A percentile compares a stretch with the other conserved stretches of the same genome.
phyloP scores from a whole-genome alignment of 2,113 vertebrate genomes.

The Prinia subflava region DNA sequence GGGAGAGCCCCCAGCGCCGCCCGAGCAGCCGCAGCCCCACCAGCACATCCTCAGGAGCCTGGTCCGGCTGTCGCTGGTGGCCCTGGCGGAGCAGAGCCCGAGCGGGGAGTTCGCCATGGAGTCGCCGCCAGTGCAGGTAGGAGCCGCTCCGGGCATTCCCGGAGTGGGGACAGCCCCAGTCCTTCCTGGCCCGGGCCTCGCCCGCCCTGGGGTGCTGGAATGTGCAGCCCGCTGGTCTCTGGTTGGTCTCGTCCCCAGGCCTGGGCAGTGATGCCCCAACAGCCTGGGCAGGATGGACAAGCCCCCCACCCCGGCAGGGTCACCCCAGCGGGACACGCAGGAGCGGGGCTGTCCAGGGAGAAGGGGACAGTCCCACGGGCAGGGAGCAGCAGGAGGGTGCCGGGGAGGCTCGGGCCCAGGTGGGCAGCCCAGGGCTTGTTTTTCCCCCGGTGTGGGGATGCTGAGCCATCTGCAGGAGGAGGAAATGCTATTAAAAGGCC shows the following conservation, averaged over 20 bases:
- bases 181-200: background rate
- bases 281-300: background rate
- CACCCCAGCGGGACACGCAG: background rate
- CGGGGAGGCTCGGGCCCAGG: background rate
- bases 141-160: background rate
- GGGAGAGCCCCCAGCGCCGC: background rate
- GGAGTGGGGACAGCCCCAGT: background rate
- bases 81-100: constrained; percentile 83
- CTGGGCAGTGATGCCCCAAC: background rate
- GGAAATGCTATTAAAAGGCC: constrained; percentile 75
- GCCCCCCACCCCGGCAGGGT: rapidly evolving
- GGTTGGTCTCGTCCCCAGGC: background rate
- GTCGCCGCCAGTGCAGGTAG: constrained; percentile 92
- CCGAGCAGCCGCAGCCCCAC: constrained; percentile 59
- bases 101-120: constrained; percentile 83
- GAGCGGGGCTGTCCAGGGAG: background rate
- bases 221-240: rapidly evolving
- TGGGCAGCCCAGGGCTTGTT: background rate
- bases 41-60: constrained; percentile 85
- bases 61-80: constrained; percentile 91
- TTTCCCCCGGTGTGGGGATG: background rate
- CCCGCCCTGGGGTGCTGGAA: background rate
- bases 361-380: background rate
- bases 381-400: background rate
- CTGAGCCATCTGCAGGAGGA: constrained; percentile 67